Base-by-base conservation (phyloP, 2,888 invertebrate species). In the Pterobdella sp. region DNA sequence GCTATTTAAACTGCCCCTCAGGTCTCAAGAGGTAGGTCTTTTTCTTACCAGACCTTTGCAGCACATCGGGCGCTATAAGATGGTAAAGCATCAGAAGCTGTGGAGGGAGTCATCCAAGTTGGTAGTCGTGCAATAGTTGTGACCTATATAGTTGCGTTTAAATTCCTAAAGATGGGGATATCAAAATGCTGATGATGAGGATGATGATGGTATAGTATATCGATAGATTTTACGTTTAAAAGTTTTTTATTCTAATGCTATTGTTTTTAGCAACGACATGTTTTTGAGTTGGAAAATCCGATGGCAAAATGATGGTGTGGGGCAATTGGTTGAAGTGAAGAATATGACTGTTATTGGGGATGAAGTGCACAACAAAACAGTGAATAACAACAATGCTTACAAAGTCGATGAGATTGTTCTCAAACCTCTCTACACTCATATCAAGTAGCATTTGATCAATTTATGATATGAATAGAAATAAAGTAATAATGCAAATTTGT, bases 21-120 rank as follows among this genome's bases (percentile, higher is more conserved):
- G 81, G 73, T 79, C 84, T 72, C 80, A 81, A 74, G 82, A 81
- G 70, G 80, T 81, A 4, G 84, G 84, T 18, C 77, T 84, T 35
- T 79, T 82, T 64, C 82, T 87, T 32, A 84, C 84, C 0, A 78
- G 86, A 56, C 86, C 86, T 0, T 85, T 85, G n/a, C 82, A 82
- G 73, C 80, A 82, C 74, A 80, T 86, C 42, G 83, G 82, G 3
- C 77, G 82, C 37, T 83, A 78, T 76, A 82, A 82, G 74, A 83
- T 83, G 82, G 80, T 82, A n/a, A 75, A 81, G 35, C 83, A 83
- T 74, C 74, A 75, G 29, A 83, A 83, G 74, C 76, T 77, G 49
- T 77, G 79, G 60, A 73, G 81, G 31, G 77, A 80, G 52, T 80
- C 80, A 35, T 76, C 79, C 74, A 79, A 80, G 80, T 81, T 74